phyloP scores from a whole-genome alignment of 2,888 invertebrate species.

The Epiblema foenella region DNA sequence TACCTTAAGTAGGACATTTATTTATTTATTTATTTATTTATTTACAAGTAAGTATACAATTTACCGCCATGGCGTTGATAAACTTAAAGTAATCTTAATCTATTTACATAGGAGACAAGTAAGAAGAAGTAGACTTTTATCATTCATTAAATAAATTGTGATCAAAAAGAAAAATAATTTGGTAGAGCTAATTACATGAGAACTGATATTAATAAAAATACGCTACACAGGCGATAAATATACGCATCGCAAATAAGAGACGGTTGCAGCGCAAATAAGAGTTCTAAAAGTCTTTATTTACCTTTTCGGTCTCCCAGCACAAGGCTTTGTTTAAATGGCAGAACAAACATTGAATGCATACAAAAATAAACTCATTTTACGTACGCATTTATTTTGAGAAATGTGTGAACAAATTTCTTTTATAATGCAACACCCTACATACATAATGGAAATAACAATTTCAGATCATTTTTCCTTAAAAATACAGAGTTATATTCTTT shows the following conservation, averaged over 20 bases:
- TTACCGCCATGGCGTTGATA: no score
- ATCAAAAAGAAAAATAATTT: no score
- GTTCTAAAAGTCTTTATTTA: slow-evolving; percentile 29
- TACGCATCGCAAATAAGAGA: slow-evolving; percentile 15
- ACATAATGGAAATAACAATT: not conserved
- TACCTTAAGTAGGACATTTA: not conserved
- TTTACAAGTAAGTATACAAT: no score
- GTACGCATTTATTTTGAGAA: not conserved
- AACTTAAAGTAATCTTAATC: no score
- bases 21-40: no score
- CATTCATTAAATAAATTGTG: no score
- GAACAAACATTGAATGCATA: slow-evolving; percentile 23
- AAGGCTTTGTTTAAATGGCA: slow-evolving; percentile 36
- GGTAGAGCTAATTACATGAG: not conserved
- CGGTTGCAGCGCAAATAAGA: slow-evolving; percentile 30
- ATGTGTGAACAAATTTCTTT: not conserved
- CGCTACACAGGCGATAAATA: not conserved
- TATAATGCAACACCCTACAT: not conserved
- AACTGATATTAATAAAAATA: not conserved
- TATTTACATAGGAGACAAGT: no score
- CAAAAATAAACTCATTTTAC: slow-evolving; percentile 14
- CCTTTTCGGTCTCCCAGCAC: slow-evolving; percentile 16
- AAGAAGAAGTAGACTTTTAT: no score
- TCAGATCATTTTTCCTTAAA: not conserved
- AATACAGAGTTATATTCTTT: no score